phyloP scores from a whole-genome alignment of 2,113 vertebrate genomes.

The Leuciscus idus region DNA sequence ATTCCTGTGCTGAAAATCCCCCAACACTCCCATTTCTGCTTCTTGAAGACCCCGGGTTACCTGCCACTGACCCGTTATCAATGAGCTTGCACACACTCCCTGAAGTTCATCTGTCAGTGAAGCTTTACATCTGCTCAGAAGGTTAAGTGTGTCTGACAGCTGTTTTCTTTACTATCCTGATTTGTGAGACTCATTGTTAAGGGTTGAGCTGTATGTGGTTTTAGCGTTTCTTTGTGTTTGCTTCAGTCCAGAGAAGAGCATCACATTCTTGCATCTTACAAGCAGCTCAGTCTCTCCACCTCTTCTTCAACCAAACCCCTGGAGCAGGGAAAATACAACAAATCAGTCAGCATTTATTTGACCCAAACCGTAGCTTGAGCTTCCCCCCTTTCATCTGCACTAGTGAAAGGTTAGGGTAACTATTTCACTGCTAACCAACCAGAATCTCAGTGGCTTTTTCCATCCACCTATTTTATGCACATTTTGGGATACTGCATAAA shows the following conservation, averaged over 20 bases:
- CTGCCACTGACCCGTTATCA: conserved; percentile 70
- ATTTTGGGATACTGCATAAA: too few species aligned
- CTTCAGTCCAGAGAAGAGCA: conserved; percentile 50
- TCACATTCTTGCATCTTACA: conserved; percentile 55
- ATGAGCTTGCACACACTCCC: conserved; percentile 57
- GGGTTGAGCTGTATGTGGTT: conserved; percentile 45
- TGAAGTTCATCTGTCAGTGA: conserved; percentile 69
- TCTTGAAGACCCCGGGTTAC: conserved; percentile 65
- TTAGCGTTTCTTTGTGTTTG: conserved; percentile 49
- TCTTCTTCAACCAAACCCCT: conserved; percentile 75
- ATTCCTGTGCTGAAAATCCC: background rate
- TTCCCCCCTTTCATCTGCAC: background rate
- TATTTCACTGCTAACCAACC: background rate
- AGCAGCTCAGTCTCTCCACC: conserved; percentile 66
- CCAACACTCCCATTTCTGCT: conserved; percentile 7
- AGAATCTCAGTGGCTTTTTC: background rate
- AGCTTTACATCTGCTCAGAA: conserved; percentile 65
- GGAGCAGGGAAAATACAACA: conserved; percentile 29
- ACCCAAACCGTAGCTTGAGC: background rate
- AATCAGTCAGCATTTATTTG: background rate
- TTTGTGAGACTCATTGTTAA: conserved; percentile 50
- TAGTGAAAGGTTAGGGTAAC: background rate
- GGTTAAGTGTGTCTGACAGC: conserved; percentile 38
- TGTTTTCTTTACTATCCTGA: conserved; percentile 41
- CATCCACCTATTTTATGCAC: too few species aligned